Evolutionary conservation across 2,797 vertebrate species (phyloP).

Genomic region (Oophaga sylvatica): DNA sequence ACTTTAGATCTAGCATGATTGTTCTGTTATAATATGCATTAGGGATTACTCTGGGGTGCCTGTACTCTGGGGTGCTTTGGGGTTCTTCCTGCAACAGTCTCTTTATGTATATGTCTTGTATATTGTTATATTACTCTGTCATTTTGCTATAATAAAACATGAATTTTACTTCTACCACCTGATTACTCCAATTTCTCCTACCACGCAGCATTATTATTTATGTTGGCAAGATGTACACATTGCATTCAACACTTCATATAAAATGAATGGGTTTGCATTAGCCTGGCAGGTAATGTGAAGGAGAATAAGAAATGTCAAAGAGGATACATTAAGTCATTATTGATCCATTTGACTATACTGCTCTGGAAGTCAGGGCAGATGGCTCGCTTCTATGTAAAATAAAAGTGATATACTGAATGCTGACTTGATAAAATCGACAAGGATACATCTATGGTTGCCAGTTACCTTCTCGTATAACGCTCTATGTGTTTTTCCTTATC

Average conservation of each 20-base stretch:
- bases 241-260: not conserved
- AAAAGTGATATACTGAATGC: constrained; percentile 43
- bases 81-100: no score
- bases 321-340: constrained; percentile 38
- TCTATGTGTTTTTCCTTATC: not conserved
- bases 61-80: no score
- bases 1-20: no score
- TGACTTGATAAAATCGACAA: constrained; percentile 43
- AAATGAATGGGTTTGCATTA: not conserved
- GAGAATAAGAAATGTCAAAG: constrained; percentile 25
- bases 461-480: not conserved
- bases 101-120: no score
- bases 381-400: constrained; percentile 41
- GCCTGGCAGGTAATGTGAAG: not conserved
- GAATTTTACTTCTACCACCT: no score
- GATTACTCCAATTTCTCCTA: no score
- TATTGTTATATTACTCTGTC: no score
- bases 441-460: constrained; percentile 29
- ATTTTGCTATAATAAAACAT: no score
- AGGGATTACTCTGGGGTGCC: no score
- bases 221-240: not conserved
- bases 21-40: no score
- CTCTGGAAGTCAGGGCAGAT: constrained; percentile 25
- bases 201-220: no score
- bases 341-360: constrained; percentile 37